A percentile compares a stretch with the other conserved stretches of the same genome.
phyloP scores from a whole-genome alignment of 1,140 invertebrate genomes.

The Hormaphis cornu region DNA sequence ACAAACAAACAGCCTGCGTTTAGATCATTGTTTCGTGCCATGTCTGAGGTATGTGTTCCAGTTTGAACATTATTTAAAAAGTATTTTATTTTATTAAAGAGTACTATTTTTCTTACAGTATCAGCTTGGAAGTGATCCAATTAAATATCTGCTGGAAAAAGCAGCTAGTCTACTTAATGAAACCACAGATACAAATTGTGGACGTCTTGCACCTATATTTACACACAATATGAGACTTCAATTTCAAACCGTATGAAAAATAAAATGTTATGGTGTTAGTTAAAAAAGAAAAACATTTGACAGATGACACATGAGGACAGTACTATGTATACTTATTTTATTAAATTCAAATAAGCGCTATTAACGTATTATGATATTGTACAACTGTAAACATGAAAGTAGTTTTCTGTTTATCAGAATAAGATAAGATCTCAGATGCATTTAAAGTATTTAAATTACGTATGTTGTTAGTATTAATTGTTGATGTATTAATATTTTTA shows the following conservation, averaged over 20 bases:
- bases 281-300: background rate
- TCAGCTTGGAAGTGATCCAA: constrained; percentile 22
- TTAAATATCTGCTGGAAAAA: constrained; percentile 14
- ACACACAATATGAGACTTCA: constrained; percentile 20
- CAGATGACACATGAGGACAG: no score
- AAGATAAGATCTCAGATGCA: constrained; percentile 1
- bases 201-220: constrained; percentile 19
- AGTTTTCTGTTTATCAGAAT: background rate
- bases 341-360: no score
- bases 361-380: no score
- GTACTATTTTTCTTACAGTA: constrained; percentile 1
- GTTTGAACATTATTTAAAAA: background rate
- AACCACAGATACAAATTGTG: constrained; percentile 7
- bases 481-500: background rate
- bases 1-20: constrained; percentile 79
- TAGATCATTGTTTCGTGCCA: constrained; percentile 59
- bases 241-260: background rate
- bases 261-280: background rate
- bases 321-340: no score
- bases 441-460: no score
- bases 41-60: constrained; percentile 50
- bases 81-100: background rate
- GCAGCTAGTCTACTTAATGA: background rate
- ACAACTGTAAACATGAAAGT: no score
- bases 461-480: background rate